Conservation (phyloP, 2,113 vertebrate species). For the Polypterus bichir region DNA sequence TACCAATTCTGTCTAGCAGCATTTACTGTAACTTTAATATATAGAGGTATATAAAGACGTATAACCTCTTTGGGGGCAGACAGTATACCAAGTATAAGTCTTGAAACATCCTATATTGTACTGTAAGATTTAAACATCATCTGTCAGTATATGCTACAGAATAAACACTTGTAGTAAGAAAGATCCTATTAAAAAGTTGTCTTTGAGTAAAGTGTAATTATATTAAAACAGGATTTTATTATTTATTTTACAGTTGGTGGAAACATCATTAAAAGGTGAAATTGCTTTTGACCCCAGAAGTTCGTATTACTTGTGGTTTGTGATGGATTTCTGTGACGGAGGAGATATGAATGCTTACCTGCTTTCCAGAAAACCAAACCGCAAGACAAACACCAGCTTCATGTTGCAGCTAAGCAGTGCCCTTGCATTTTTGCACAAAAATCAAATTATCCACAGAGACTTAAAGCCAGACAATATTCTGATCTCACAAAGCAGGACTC, state of each 20-base stretch:
- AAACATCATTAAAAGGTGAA: conserved; percentile 91
- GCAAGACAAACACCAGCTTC: conserved; percentile 92
- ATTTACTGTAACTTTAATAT: too few relatives aligned
- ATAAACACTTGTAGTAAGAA: too few relatives aligned
- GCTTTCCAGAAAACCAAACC: conserved; percentile 80
- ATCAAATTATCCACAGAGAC: conserved; percentile 90
- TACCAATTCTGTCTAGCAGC: too few relatives aligned
- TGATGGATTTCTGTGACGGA: conserved; percentile 96
- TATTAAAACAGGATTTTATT: conserved; percentile 3
- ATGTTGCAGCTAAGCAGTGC: conserved; percentile 96
- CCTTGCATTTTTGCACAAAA: conserved; percentile 89
- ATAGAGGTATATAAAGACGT: too few relatives aligned
- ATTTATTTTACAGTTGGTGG: conserved; percentile 67
- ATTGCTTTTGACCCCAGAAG: conserved; percentile 84
- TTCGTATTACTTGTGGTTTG: conserved; percentile 94
- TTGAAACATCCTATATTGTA: too few relatives aligned
- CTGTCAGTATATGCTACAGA: too few relatives aligned
- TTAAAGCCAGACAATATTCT: conserved; percentile 96
- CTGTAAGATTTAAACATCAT: too few relatives aligned
- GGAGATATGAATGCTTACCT: conserved; percentile 96
- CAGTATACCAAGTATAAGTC: too few relatives aligned
- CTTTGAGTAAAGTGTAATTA: too few relatives aligned
- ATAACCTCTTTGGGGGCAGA: too few relatives aligned
- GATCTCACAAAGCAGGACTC: conserved; percentile 63
- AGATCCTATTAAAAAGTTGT: too few relatives aligned